Base-by-base conservation (phyloP, 2,113 vertebrate species). In the Coptodon rendalli region DNA sequence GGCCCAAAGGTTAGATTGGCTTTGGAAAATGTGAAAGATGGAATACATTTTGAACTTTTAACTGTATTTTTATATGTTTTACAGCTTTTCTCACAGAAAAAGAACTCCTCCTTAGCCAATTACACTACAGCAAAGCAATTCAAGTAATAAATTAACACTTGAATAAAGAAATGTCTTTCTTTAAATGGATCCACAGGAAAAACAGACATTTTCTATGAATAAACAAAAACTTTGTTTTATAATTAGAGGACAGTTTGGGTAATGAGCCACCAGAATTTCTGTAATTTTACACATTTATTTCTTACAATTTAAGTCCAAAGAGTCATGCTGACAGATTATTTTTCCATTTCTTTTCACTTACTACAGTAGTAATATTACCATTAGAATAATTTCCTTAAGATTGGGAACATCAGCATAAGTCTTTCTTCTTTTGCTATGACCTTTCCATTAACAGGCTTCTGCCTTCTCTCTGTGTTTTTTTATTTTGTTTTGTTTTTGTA, bases 261-360 rank as follows among this genome's bases (percentile, higher is more conserved):
- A 34, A 61, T 3, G 29, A 61, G 57, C 57, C 57, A 0, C 57
- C 3, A 6, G 16, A 61, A 0, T 61, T 61, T 61, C 29, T 34
- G 0, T 61, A 61, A 61, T 61, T 61, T 10, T 61, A 61, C 59
- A 4, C 29, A 61, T 61, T 0, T 34, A 2, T 61, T 34, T 61
- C 59, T 61, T 63, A 19, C 59, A 63, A 63, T 63, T 63, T 63
- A 34, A 63, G 9, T 29, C 2, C 59, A 63, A 63, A 34, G 59
- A 63, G 59, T 63, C 59, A 63, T 63, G 29, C 29, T 1, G 29
- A 63, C 59, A 34, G 29, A 63, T 63, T 63, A 63, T 63, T 34
- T 63, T 34, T 34, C 59, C 9, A 0, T 63, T 63, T 63, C 5
- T 63, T 19, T 63, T 61, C 29, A 34, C 9, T 19, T 6, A 34